phyloP scores from a whole-genome alignment of 1,140 invertebrate species.

The Drosophila leontia region DNA sequence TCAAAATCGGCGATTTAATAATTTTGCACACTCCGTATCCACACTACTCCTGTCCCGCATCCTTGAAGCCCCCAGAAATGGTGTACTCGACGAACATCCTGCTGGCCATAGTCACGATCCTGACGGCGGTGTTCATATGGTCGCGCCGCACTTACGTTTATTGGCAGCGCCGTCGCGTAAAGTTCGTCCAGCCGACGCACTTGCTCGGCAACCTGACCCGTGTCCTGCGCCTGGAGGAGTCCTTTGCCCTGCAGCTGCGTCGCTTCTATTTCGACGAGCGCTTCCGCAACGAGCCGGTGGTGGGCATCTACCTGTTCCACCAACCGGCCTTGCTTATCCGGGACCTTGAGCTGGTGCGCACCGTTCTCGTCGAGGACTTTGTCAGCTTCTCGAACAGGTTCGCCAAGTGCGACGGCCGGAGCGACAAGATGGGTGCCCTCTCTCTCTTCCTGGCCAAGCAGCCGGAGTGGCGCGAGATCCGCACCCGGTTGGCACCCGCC shows the following conservation, averaged over 20 bases:
- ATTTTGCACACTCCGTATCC: conserved; percentile 1
- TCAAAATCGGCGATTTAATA: conserved; percentile 5
- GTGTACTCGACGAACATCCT: conserved; percentile 75
- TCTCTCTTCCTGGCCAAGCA: conserved; percentile 79
- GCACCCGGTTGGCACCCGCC: conserved; percentile 86
- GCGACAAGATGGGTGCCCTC: conserved; percentile 76
- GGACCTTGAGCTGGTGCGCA: conserved; percentile 86
- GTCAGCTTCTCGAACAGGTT: conserved; percentile 82
- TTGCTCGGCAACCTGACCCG: conserved; percentile 76
- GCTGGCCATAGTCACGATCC: conserved; percentile 73
- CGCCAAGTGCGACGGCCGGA: conserved; percentile 68
- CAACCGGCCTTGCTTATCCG: conserved; percentile 86
- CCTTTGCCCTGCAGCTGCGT: conserved; percentile 72
- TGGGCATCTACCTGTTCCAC: conserved; percentile 85
- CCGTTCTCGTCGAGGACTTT: conserved; percentile 86
- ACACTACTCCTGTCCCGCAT: not conserved
- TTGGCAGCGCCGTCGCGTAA: conserved; percentile 80
- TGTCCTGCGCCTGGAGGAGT: conserved; percentile 71
- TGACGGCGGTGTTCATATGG: conserved; percentile 79
- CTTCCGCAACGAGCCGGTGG: conserved; percentile 74
- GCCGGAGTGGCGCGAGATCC: conserved; percentile 86
- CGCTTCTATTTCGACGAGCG: conserved; percentile 75
- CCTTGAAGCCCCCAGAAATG: conserved; percentile 30
- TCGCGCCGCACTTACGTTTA: conserved; percentile 82
- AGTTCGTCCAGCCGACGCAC: conserved; percentile 76